phyloP scores from a whole-genome alignment of 37 sponge, comb jelly and placozoan genomes.

The Tethya wilhelma region DNA sequence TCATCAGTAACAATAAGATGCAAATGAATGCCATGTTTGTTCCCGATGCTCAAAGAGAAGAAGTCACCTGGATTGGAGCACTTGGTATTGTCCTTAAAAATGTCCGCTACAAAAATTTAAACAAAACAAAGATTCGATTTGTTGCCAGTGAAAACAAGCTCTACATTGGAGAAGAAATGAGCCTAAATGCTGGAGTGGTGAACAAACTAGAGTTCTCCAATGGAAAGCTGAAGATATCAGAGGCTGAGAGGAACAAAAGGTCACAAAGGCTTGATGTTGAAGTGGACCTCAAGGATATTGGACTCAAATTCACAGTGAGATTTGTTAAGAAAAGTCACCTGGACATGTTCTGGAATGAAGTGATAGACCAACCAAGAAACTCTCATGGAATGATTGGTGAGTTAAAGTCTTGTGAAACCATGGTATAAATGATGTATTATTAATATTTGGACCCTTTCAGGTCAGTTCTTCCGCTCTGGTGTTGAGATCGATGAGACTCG shows the following conservation, averaged over 20 bases:
- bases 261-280: not conserved
- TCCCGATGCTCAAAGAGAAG: slow-evolving; percentile 14
- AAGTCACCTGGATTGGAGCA: slow-evolving; percentile 44
- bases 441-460: not conserved
- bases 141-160: slow-evolving; percentile 2
- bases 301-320: slow-evolving; percentile 22
- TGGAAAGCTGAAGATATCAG: slow-evolving; percentile 23
- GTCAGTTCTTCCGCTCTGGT: slow-evolving; percentile 34
- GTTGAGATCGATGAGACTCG: slow-evolving; percentile 37
- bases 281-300: slow-evolving; percentile 28
- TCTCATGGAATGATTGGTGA: slow-evolving; percentile 47
- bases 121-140: slow-evolving; percentile 25
- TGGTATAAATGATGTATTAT: not conserved
- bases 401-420: not conserved
- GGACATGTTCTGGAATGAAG: slow-evolving; percentile 41
- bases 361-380: slow-evolving; percentile 1
- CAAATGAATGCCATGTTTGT: slow-evolving; percentile 44
- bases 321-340: slow-evolving; percentile 26
- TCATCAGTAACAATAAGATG: slow-evolving; percentile 36
- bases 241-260: not conserved
- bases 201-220: slow-evolving; percentile 1
- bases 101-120: not conserved
- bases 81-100: slow-evolving; percentile 32
- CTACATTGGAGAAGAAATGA: slow-evolving; percentile 18
- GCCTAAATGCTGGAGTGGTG: slow-evolving; percentile 1